Conservation (phyloP, 2,888 invertebrate genomes). For the Apamea monoglypha region DNA sequence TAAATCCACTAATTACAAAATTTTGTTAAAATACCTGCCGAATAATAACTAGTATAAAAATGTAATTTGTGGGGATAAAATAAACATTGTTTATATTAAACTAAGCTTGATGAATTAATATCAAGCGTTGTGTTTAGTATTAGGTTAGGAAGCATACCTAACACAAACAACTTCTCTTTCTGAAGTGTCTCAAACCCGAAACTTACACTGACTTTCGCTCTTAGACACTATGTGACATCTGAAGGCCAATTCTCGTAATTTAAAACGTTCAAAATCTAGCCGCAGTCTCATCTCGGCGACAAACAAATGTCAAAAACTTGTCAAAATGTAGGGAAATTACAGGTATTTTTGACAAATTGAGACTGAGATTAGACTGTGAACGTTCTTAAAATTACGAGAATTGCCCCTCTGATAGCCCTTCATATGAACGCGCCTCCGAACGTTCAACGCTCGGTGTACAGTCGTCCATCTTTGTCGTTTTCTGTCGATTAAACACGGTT, state of each 20-base stretch:
- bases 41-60: not conserved
- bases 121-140: not conserved
- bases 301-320: too few relatives aligned
- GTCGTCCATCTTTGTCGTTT: slow-evolving; percentile 74
- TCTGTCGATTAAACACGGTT: slow-evolving; percentile 73
- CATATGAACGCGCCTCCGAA: slow-evolving; percentile 36
- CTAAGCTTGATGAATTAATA: not conserved
- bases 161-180: not conserved
- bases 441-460: slow-evolving; percentile 50
- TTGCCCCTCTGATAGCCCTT: slow-evolving; percentile 43
- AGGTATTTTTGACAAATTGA: too few relatives aligned
- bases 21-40: not conserved
- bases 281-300: too few relatives aligned
- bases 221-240: slow-evolving; percentile 27
- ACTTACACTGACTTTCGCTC: not conserved
- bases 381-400: too few relatives aligned
- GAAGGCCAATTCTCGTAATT: too few relatives aligned
- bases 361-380: too few relatives aligned
- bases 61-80: not conserved
- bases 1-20: not conserved
- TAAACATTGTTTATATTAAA: not conserved
- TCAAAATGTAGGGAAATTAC: too few relatives aligned
- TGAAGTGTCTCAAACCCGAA: slow-evolving; percentile 3
- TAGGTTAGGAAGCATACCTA: not conserved
- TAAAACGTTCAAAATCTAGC: too few relatives aligned